Evolutionary conservation across 2,888 invertebrate species (phyloP).

Genomic region (Arge pagana): DNA sequence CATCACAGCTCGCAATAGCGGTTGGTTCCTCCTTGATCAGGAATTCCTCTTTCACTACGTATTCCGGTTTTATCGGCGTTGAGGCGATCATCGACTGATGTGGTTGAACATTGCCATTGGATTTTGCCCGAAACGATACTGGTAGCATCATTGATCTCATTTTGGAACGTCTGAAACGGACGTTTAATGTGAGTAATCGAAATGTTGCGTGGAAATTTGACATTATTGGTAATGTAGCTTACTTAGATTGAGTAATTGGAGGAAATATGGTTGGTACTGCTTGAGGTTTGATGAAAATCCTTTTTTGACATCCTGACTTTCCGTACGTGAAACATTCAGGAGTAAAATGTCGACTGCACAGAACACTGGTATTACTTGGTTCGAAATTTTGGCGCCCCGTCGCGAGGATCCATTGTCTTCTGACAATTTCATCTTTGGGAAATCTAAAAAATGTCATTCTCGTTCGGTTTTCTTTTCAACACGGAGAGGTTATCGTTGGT

Average conservation of each 20-base stretch:
- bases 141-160: constrained; percentile 13
- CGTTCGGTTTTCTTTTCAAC: neutral
- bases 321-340: constrained; percentile 18
- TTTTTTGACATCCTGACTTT: constrained; percentile 13
- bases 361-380: constrained; percentile 17
- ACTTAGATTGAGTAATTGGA: constrained; percentile 12
- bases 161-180: constrained; percentile 12
- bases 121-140: no score
- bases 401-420: constrained; percentile 7
- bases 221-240: neutral
- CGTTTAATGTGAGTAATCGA: no score
- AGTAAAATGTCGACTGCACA: constrained; percentile 14
- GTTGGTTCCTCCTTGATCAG: no score
- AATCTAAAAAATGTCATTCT: constrained; percentile 5
- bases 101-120: no score
- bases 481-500: neutral
- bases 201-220: no score
- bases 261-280: constrained; percentile 13
- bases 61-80: no score
- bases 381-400: constrained; percentile 9
- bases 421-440: constrained; percentile 2
- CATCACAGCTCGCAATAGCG: no score
- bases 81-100: no score
- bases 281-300: constrained; percentile 10
- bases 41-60: no score